Evolutionary conservation across 37 sponge, comb jelly and placozoan species (phyloP), one percentile per base, ranked within the genome.

Genomic region (Diacarnus erythraeanus): DNA sequence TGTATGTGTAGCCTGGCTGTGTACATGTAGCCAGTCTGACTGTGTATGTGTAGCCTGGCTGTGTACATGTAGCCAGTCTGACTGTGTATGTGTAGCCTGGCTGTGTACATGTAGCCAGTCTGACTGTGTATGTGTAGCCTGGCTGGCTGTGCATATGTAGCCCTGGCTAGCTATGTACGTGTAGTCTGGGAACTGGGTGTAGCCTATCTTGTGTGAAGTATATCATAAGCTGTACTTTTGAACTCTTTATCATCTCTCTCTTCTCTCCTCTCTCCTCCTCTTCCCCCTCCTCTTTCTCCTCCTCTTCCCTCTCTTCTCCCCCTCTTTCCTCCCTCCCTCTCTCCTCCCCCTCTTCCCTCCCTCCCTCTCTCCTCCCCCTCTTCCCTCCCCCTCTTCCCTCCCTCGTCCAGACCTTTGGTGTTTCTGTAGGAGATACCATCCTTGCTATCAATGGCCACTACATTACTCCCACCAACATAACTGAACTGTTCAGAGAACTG

Each of bases 401-500:
- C 72, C 72, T 40, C 72, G 42, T 42, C 10, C 64, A 89, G 90
- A 43, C 64, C 30, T 39, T 38, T 61, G 90, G 90, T 3, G 44
- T 84, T 54, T 21, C 41, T 9, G 76, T 34, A 0, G 90, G 90
- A 8, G 79, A 83, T 36, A 30, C 25, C 22, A 76, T 89, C 23
- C 33, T 75, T 1, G 85, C 80, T 36, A 41, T 89, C 69, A 89
- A 89, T 44, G 80, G 90, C 23, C 58, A 31, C 3, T 56, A 30
- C 67, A 37, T 79, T 59, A 69, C 35, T n/a, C 17, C 67, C 21
- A 26, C 17, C 1, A 69, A 54, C 30, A 64, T 38, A 1, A 33
- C 25, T 2, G 64, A 75, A 15, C 60, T 35, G 30, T 30, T 63
- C 34, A 37, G 35, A 33, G 65, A 37, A 2, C 57, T 76, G 18